These are phyloP conservation scores for Gorsachius magnificus DNA, from an alignment of 2,797 vertebrate genomes.

Conservation along the genomic window DNA sequence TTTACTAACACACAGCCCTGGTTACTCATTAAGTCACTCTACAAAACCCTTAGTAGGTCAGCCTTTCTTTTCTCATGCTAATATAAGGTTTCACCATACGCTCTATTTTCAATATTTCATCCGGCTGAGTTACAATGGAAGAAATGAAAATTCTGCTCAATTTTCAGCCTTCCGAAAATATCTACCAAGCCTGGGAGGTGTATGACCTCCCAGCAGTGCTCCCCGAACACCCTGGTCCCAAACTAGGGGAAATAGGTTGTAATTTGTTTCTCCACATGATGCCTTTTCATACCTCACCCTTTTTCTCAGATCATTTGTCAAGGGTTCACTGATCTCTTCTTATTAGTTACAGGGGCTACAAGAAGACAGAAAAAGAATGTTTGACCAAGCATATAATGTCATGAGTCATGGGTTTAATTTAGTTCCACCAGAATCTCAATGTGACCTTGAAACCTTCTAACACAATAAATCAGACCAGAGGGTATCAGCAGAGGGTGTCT, in stretches of 20 bases:
- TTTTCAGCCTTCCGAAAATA: conserved; percentile 25
- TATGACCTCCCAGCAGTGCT: conserved; percentile 34
- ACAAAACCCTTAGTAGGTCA: background rate
- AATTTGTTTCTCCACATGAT: conserved; percentile 56
- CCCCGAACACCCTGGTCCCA: conserved; percentile 36
- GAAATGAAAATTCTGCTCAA: background rate
- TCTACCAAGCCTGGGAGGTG: background rate
- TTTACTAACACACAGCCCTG: background rate
- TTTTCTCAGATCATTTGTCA: conserved; percentile 72
- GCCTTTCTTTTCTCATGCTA: background rate
- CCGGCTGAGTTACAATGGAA: background rate
- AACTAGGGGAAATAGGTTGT: conserved; percentile 32
- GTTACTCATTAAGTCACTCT: background rate
- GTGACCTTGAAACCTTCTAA: conserved; percentile 57
- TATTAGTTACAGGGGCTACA: conserved; percentile 65
- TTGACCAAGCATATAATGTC: conserved; percentile 57
- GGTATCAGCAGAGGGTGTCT: background rate
- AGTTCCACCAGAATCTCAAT: conserved; percentile 41
- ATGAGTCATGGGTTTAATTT: conserved; percentile 59
- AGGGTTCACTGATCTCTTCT: conserved; percentile 57
- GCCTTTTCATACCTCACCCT: conserved; percentile 64
- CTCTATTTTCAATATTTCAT: background rate
- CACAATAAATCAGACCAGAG: conserved; percentile 17
- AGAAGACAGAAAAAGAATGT: conserved; percentile 40
- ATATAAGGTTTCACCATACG: background rate